Evolutionary conservation across 2,113 vertebrate genomes (phyloP).

Genomic region (Ictalurus punctatus): DNA sequence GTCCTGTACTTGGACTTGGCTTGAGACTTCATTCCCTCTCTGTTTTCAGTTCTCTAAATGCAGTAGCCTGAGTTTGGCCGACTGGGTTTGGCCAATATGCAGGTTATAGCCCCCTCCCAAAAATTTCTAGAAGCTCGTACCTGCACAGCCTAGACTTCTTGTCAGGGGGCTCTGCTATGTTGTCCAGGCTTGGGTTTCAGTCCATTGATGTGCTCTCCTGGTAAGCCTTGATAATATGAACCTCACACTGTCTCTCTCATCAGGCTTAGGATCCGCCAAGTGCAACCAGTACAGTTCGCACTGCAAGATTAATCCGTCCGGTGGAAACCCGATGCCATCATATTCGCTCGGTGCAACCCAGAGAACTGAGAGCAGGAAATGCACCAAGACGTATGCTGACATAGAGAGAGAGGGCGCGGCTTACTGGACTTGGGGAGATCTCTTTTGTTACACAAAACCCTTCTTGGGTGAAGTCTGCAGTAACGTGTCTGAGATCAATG

Average conservation of each 20-base stretch:
- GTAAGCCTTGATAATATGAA: not conserved
- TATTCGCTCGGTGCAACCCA: conserved; percentile 8
- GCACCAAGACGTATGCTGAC: not conserved
- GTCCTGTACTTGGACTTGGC: not conserved
- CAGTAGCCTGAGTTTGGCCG: not conserved
- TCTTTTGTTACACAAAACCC: not conserved
- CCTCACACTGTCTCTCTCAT: not conserved
- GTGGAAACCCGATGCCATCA: conserved; percentile 20
- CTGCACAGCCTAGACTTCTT: not conserved
- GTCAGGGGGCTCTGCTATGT: not conserved
- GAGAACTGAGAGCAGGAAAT: conserved; percentile 16
- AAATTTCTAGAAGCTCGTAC: not conserved
- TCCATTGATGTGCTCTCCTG: not conserved
- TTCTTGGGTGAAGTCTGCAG: not conserved
- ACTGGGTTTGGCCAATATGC: not conserved
- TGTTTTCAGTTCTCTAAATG: not conserved
- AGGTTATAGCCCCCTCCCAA: not conserved
- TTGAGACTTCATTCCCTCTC: not conserved
- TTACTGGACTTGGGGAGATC: not conserved
- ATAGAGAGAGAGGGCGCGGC: not conserved
- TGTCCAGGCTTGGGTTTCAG: not conserved
- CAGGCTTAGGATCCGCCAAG: not conserved
- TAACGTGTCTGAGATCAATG: not conserved
- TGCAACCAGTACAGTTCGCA: not conserved
- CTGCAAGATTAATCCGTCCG: not conserved